Conservation (phyloP, 2,888 invertebrate species). For the Lathronympha strigana region DNA sequence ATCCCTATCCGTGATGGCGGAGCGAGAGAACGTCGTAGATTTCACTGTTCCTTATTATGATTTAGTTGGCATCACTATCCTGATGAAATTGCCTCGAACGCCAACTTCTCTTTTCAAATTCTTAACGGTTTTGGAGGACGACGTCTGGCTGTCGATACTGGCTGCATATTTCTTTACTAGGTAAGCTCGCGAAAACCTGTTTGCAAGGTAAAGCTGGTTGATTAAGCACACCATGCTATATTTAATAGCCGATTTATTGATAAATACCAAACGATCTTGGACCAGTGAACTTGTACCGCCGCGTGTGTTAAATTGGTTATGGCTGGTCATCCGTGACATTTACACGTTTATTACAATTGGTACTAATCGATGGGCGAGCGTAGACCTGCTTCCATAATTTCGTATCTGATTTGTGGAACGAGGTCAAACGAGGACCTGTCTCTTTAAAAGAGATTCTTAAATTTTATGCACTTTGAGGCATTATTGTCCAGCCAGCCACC, state of each 20-base stretch:
- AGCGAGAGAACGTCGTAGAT: constrained; percentile 97
- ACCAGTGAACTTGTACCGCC: constrained; percentile 25
- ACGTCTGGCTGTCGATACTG: constrained; percentile 98
- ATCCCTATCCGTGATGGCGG: constrained; percentile 98
- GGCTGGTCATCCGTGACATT: constrained; percentile 54
- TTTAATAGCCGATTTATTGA: constrained; percentile 32
- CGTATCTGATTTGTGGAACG: constrained; percentile 71
- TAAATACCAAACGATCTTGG: constrained; percentile 32
- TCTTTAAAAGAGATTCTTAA: constrained; percentile 24
- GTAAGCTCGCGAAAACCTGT: constrained; percentile 72
- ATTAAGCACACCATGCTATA: constrained; percentile 23
- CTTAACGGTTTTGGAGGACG: constrained; percentile 96
- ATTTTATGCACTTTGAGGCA: constrained; percentile 9
- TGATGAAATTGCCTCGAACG: constrained; percentile 95
- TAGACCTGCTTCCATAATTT: constrained; percentile 67
- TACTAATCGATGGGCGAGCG: constrained; percentile 57
- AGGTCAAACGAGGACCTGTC: constrained; percentile 60
- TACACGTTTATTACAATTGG: constrained; percentile 46
- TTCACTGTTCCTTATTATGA: constrained; percentile 99
- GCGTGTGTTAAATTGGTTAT: constrained; percentile 45
- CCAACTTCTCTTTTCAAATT: constrained; percentile 98
- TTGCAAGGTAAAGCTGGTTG: constrained; percentile 38
- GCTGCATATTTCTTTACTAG: constrained; percentile 98
- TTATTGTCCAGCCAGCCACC: not conserved
- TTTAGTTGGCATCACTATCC: constrained; percentile 97